Percentiles rank a stretch among this genome's conserved stretches.
Evolutionary conservation across 1,140 invertebrate species (phyloP).

Genomic region (Leptinotarsa lineolata): DNA sequence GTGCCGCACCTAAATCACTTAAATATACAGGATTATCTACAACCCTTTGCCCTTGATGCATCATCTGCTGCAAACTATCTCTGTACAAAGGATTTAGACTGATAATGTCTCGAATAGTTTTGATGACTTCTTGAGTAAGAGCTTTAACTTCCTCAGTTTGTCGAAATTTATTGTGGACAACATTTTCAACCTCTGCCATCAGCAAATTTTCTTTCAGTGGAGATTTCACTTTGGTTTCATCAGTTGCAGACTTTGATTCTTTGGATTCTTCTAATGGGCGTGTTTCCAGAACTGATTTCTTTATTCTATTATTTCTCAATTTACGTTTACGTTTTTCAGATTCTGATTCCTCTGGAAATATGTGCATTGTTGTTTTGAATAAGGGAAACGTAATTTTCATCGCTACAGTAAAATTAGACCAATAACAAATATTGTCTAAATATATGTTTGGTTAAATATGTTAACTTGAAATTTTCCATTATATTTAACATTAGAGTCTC

Average conservation of each 20-base stretch:
- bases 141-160: constrained; percentile 97
- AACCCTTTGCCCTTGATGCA: constrained; percentile 92
- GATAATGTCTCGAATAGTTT: constrained; percentile 97
- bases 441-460: no score
- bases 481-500: no score
- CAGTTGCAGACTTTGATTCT: background rate
- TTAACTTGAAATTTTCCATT: no score
- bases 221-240: background rate
- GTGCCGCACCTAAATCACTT: constrained; percentile 92
- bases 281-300: background rate
- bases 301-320: background rate
- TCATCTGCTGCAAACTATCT: constrained; percentile 89
- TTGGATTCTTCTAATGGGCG: background rate
- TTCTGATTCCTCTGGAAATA: constrained; percentile 54
- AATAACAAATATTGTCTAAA: background rate
- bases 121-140: constrained; percentile 94
- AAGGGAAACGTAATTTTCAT: constrained; percentile 65
- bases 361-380: constrained; percentile 71
- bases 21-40: constrained; percentile 99
- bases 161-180: constrained; percentile 86
- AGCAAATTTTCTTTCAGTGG: constrained; percentile 65
- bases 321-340: background rate
- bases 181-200: constrained; percentile 95
- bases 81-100: constrained; percentile 94
- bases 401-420: constrained; percentile 49